These are phyloP conservation scores for Candoia aspera DNA, from an alignment of 2,113 vertebrate genomes.

Conservation along the genomic window DNA sequence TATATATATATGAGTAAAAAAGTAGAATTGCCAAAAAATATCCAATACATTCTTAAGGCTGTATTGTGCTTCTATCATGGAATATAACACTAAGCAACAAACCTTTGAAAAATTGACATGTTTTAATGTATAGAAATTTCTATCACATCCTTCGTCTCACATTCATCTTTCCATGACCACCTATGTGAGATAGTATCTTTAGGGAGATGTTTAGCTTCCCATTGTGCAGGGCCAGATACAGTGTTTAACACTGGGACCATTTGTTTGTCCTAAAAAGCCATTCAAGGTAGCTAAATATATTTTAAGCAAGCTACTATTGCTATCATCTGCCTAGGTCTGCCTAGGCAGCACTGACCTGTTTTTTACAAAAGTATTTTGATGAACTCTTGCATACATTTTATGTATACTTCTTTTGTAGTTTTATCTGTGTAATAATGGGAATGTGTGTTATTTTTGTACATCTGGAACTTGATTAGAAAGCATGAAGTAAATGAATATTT, in stretches of 20 bases:
- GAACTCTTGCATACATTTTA: not conserved
- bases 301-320: not conserved
- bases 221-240: not conserved
- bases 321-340: not conserved
- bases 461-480: not conserved
- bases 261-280: not conserved
- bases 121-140: not conserved
- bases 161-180: not conserved
- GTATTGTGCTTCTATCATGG: not conserved
- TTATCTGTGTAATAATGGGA: not conserved
- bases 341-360: not conserved
- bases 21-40: not conserved
- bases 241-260: not conserved
- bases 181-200: not conserved
- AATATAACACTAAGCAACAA: not conserved
- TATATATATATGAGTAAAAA: too few species aligned
- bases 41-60: not conserved
- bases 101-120: not conserved
- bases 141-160: not conserved
- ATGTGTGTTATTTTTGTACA: not conserved
- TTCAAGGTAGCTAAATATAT: not conserved
- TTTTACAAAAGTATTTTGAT: not conserved
- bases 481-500: constrained; percentile 1
- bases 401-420: not conserved
- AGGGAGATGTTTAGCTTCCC: not conserved